Percentiles rank a stretch among this genome's conserved stretches.
Evolutionary conservation across 1,140 invertebrate genomes (phyloP).

Genomic region (Euwallacea fornicatus): DNA sequence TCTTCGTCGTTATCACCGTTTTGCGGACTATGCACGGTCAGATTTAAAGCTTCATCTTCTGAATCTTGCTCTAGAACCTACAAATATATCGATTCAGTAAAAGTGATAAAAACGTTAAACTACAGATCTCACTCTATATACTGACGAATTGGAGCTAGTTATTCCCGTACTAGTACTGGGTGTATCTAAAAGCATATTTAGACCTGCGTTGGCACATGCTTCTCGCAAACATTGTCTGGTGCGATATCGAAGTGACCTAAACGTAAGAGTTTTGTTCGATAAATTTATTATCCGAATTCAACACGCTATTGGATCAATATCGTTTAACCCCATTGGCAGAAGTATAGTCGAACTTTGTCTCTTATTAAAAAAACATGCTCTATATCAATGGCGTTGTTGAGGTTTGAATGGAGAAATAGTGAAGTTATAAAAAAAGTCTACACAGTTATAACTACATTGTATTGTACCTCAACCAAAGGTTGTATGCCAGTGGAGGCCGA

Average conservation of each 20-base stretch:
- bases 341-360: too few species aligned
- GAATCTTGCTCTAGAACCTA: slow-evolving; percentile 61
- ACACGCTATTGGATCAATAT: too few species aligned
- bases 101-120: background rate
- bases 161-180: slow-evolving; percentile 63
- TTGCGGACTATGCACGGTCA: slow-evolving; percentile 38
- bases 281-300: too few species aligned
- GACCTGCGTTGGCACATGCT: slow-evolving; percentile 39
- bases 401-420: too few species aligned
- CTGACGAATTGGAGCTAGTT: slow-evolving; percentile 53
- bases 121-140: slow-evolving; percentile 55
- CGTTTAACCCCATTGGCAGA: too few species aligned
- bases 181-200: slow-evolving; percentile 48
- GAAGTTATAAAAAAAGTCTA: too few species aligned
- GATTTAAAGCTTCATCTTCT: slow-evolving; percentile 55
- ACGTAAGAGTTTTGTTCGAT: too few species aligned
- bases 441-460: too few species aligned
- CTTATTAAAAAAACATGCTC: too few species aligned
- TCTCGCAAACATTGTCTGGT: slow-evolving; percentile 45
- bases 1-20: slow-evolving; percentile 39
- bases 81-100: background rate
- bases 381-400: too few species aligned
- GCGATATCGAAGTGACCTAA: slow-evolving; percentile 41
- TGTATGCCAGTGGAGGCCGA: too few species aligned
- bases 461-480: too few species aligned